These are phyloP conservation scores for Heteromyza rotundicornis DNA, from an alignment of 2,888 invertebrate species.

Conservation along the genomic window DNA sequence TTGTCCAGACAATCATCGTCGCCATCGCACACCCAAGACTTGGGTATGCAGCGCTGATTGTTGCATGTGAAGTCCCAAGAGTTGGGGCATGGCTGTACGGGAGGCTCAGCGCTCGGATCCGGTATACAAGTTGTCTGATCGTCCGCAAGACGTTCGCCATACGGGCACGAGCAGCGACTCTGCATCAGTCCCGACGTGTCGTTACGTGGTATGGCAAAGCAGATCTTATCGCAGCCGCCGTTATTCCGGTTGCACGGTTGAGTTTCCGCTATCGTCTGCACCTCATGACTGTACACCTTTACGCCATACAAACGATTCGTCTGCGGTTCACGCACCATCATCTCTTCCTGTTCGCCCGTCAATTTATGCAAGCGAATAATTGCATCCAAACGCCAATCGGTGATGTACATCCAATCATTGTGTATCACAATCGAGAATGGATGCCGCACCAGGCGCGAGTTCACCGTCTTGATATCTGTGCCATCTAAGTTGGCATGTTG, in stretches of 20 bases:
- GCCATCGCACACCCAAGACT: slow-evolving; percentile 95
- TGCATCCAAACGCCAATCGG: slow-evolving; percentile 96
- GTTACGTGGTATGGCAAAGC: slow-evolving; percentile 83
- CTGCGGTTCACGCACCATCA: slow-evolving; percentile 86
- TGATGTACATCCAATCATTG: slow-evolving; percentile 92
- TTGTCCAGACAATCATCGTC: slow-evolving; percentile 96
- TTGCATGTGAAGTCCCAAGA: slow-evolving; percentile 93
- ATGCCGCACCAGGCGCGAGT: slow-evolving; percentile 83
- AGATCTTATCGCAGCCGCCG: slow-evolving; percentile 93
- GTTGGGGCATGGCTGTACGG: slow-evolving; percentile 87
- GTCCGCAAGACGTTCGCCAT: slow-evolving; percentile 80
- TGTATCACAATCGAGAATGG: slow-evolving; percentile 92
- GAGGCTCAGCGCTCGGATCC: slow-evolving; percentile 86
- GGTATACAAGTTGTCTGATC: slow-evolving; percentile 76
- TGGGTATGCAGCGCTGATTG: slow-evolving; percentile 90
- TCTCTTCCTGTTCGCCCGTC: slow-evolving; percentile 85
- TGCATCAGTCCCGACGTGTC: slow-evolving; percentile 64
- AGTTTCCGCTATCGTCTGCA: slow-evolving; percentile 72
- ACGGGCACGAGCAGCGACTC: slow-evolving; percentile 88
- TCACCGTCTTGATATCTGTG: slow-evolving; percentile 86
- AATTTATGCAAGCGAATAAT: slow-evolving; percentile 89
- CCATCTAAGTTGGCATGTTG: slow-evolving; percentile 93
- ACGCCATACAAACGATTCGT: slow-evolving; percentile 91
- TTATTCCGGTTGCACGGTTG: slow-evolving; percentile 87
- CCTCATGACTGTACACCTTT: slow-evolving; percentile 80